phyloP scores from a whole-genome alignment of 2,113 vertebrate genomes.

The Chamaetylas fuelleborni region DNA sequence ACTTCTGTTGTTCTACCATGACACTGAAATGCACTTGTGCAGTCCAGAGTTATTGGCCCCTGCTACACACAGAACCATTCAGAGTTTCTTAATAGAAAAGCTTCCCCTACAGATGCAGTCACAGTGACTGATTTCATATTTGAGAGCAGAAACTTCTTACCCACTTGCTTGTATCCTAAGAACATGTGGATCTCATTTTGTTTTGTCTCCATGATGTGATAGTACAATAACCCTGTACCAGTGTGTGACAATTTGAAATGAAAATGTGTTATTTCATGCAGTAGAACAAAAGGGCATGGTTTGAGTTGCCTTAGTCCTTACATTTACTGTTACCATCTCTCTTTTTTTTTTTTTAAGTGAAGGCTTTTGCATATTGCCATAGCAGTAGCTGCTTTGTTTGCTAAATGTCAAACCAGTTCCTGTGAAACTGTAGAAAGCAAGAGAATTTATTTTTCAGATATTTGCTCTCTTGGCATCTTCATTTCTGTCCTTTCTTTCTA shows the following conservation, averaged over 20 bases:
- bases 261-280: neutral
- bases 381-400: neutral
- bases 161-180: neutral
- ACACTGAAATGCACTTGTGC: neutral
- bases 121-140: constrained; percentile 7
- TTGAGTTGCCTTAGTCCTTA: neutral
- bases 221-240: neutral
- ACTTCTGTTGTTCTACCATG: neutral
- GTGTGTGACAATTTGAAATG: constrained; percentile 1
- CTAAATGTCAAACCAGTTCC: neutral
- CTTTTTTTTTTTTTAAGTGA: neutral
- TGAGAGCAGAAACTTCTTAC: neutral
- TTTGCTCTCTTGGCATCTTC: neutral
- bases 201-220: neutral
- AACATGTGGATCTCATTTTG: neutral
- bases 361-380: neutral
- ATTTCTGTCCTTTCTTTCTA: neutral
- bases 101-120: neutral
- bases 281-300: neutral
- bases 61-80: neutral
- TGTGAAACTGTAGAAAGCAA: neutral
- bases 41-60: neutral
- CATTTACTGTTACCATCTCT: neutral
- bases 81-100: neutral
- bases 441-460: neutral